Evolutionary conservation across 2,797 vertebrate species (phyloP).

Genomic region (Spea hammondii): DNA sequence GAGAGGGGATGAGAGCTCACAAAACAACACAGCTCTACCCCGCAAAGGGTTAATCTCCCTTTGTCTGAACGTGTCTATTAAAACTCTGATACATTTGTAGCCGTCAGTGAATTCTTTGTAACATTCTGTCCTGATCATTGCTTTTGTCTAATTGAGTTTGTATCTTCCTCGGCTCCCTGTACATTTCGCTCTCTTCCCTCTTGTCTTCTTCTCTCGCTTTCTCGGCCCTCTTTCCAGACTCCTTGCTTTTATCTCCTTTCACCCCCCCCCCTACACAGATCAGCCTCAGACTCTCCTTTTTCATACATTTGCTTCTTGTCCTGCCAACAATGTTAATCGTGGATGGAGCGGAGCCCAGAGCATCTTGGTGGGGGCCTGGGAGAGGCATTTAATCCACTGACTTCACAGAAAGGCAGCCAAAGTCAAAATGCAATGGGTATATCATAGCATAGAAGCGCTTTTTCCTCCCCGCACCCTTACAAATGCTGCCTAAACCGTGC

Average conservation of each 20-base stretch:
- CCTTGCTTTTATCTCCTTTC: background rate
- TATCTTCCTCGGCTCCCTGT: background rate
- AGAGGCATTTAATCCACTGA: slow-evolving; percentile 28
- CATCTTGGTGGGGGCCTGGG: slow-evolving; percentile 17
- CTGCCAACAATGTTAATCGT: slow-evolving; percentile 46
- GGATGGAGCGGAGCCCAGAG: slow-evolving; percentile 35
- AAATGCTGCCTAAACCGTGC: no score
- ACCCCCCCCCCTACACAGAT: slow-evolving; percentile 8
- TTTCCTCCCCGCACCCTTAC: no score
- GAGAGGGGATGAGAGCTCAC: no score
- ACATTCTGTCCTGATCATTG: no score
- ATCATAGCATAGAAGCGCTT: no score
- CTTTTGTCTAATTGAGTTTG: no score
- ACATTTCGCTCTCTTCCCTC: background rate
- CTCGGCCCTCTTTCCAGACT: background rate
- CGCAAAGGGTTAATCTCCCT: no score
- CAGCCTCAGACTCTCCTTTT: slow-evolving; percentile 29
- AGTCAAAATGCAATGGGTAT: no score
- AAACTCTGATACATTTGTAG: no score
- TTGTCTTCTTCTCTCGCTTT: background rate
- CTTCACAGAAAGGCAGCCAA: slow-evolving; percentile 1
- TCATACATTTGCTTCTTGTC: slow-evolving; percentile 37
- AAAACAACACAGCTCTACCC: no score
- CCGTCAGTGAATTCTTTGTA: no score
- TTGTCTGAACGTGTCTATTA: no score